Conservation (phyloP, 2,797 vertebrate genomes). For the Gambusia yucatana region DNA sequence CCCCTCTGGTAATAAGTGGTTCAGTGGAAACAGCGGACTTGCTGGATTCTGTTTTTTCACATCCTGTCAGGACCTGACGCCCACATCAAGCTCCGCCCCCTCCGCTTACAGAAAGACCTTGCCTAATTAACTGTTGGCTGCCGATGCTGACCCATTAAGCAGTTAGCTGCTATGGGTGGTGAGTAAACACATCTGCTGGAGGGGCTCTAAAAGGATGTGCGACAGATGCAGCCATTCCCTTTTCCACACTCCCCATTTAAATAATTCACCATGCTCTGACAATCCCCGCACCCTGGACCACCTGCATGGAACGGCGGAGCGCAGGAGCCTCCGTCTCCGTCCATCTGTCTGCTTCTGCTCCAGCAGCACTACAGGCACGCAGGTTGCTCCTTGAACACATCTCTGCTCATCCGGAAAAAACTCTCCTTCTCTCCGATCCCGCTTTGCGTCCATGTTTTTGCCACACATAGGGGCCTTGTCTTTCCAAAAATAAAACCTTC, state of each 20-base stretch:
- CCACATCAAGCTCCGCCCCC: conserved; percentile 58
- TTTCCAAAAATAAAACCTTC: not conserved
- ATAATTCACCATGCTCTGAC: conserved; percentile 86
- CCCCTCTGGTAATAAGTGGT: not conserved
- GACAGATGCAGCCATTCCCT: conserved; percentile 92
- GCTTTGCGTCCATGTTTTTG: conserved; percentile 17
- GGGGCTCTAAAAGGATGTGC: conserved; percentile 82
- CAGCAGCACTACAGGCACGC: conserved; percentile 28
- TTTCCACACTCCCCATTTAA: conserved; percentile 84
- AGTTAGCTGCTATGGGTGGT: conserved; percentile 86
- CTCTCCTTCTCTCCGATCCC: not conserved
- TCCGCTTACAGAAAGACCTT: conserved; percentile 77
- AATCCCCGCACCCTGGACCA: conserved; percentile 65
- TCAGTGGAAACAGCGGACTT: not conserved
- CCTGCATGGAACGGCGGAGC: conserved; percentile 62
- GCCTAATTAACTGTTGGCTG: conserved; percentile 93
- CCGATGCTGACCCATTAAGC: conserved; percentile 88
- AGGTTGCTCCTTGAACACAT: conserved; percentile 33
- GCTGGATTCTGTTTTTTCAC: not conserved
- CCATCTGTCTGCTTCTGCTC: conserved; percentile 71
- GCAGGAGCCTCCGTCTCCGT: conserved; percentile 57
- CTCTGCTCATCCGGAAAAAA: conserved; percentile 48
- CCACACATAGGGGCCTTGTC: conserved; percentile 20
- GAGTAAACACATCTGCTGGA: conserved; percentile 94
- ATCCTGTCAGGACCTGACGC: conserved; percentile 40